phyloP scores from a whole-genome alignment of 2,888 invertebrate species.

The Rugalucina vietnamica region DNA sequence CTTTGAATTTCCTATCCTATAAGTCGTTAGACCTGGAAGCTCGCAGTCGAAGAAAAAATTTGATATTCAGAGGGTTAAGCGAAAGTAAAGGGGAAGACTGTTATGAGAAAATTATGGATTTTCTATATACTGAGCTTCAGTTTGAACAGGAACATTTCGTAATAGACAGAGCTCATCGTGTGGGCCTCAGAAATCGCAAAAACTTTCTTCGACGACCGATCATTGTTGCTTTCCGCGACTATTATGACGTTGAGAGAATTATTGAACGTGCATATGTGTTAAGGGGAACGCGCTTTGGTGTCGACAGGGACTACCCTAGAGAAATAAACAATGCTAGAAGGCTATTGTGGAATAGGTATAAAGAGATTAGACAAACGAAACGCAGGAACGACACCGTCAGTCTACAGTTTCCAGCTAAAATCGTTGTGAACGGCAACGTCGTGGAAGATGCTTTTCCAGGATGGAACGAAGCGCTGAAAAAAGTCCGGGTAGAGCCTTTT shows the following conservation, averaged over 20 bases:
- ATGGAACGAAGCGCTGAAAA: neutral
- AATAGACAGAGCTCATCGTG: neutral
- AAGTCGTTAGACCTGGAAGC: neutral
- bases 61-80: neutral
- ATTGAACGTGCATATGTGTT: neutral
- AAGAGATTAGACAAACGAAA: neutral
- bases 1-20: neutral
- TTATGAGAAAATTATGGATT: neutral
- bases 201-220: neutral
- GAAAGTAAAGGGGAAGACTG: neutral
- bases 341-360: neutral
- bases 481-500: too few species aligned
- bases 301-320: neutral
- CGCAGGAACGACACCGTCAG: neutral
- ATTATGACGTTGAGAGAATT: neutral
- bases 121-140: neutral
- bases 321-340: neutral
- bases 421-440: neutral
- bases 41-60: neutral
- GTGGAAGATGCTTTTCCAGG: neutral
- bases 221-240: neutral
- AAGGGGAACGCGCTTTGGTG: neutral
- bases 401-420: neutral
- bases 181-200: neutral
- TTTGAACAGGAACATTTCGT: neutral